Conservation (phyloP, 2,113 vertebrate genomes). For the Mohoua ochrocephala region DNA sequence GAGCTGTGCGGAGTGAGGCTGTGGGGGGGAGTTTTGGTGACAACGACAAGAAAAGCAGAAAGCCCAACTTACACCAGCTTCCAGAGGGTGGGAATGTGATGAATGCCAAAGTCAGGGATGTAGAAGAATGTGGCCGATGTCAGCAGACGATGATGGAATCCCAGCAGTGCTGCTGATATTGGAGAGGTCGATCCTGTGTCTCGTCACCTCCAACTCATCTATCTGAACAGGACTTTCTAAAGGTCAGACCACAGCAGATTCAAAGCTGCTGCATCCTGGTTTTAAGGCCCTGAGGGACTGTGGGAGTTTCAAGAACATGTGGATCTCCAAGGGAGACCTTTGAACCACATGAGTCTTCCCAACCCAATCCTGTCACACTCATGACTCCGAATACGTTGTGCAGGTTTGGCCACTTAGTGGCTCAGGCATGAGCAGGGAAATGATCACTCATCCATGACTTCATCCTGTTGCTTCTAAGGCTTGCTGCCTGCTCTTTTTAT, state of each 20-base stretch:
- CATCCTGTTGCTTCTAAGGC: background rate
- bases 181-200: background rate
- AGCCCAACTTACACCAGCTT: background rate
- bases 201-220: background rate
- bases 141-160: background rate
- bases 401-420: slow-evolving; percentile 34
- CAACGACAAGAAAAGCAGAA: background rate
- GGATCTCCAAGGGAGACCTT: background rate
- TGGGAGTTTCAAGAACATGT: background rate
- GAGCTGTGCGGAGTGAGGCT: background rate
- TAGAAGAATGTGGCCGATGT: background rate
- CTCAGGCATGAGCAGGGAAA: background rate
- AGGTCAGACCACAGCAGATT: background rate
- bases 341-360: background rate
- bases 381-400: background rate
- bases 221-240: background rate
- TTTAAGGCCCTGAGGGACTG: slow-evolving; percentile 39
- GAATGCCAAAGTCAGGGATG: background rate
- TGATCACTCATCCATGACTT: background rate
- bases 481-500: background rate
- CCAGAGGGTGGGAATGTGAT: background rate
- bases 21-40: background rate
- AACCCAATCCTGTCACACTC: background rate
- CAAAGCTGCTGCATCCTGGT: background rate
- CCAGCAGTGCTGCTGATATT: background rate